Evolutionary conservation across 2,797 vertebrate species (phyloP).

Genomic region (Eupleurogrammus muticus): DNA sequence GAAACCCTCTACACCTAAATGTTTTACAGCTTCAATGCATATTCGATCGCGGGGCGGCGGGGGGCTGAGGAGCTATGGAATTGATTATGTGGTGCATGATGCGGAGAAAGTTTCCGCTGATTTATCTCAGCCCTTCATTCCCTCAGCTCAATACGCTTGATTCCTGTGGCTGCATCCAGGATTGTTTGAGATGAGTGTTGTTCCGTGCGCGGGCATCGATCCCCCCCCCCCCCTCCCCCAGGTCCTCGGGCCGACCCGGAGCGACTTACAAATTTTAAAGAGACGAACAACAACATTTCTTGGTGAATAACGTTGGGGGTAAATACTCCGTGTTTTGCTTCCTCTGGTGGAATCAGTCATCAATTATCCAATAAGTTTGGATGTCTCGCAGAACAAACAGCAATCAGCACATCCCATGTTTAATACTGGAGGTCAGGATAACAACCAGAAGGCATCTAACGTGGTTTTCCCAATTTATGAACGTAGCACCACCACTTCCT

Average conservation of each 20-base stretch:
- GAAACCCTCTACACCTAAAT: conserved; percentile 38
- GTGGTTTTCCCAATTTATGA: conserved; percentile 31
- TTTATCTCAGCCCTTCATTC: conserved; percentile 46
- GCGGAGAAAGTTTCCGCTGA: conserved; percentile 30
- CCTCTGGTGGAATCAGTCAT: background rate
- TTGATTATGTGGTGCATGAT: conserved; percentile 32
- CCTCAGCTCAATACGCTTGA: conserved; percentile 19
- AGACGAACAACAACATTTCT: background rate
- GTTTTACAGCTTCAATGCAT: conserved; percentile 49
- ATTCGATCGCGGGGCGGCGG: conserved; percentile 49
- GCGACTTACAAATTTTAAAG: conserved; percentile 6
- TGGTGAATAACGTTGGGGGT: background rate
- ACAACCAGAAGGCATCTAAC: conserved; percentile 9
- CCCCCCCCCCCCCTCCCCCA: too few species aligned
- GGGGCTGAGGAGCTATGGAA: conserved; percentile 24
- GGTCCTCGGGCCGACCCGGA: too few species aligned
- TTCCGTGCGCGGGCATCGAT: conserved; percentile 29
- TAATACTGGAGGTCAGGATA: conserved; percentile 56
- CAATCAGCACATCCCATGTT: conserved; percentile 45
- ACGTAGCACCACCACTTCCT: conserved; percentile 26
- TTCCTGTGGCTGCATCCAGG: conserved; percentile 29
- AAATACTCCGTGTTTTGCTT: conserved; percentile 1
- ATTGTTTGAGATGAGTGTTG: conserved; percentile 29
- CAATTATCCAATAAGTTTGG: conserved; percentile 53
- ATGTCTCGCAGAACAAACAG: conserved; percentile 36